phyloP scores from a whole-genome alignment of 2,797 vertebrate genomes.

The Pseudochromis fuscus region DNA sequence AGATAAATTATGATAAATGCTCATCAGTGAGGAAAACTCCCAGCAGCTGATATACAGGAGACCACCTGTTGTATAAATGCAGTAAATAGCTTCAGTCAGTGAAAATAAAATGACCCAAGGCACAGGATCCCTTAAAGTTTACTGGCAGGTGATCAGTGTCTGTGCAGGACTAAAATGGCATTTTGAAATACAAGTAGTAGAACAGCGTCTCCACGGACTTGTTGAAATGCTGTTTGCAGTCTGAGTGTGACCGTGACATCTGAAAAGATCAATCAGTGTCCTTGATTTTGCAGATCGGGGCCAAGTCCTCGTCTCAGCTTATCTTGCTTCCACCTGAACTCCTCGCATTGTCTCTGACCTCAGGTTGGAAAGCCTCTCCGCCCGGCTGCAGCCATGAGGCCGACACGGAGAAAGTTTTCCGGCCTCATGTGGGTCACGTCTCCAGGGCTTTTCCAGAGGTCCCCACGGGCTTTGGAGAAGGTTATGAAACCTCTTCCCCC shows the following conservation, averaged over 20 bases:
- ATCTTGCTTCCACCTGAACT: conserved; percentile 40
- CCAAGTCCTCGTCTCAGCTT: conserved; percentile 29
- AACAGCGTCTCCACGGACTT: conserved; percentile 15
- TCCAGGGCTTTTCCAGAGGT: background rate
- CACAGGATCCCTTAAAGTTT: conserved; percentile 29
- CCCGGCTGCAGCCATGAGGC: background rate
- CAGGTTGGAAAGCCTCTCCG: background rate
- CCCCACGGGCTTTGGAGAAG: conserved; percentile 25
- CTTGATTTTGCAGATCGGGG: conserved; percentile 16
- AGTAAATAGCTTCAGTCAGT: conserved; percentile 59
- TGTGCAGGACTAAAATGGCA: background rate
- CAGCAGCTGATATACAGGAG: conserved; percentile 49
- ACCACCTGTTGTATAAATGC: conserved; percentile 26
- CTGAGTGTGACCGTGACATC: conserved; percentile 26
- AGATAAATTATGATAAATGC: conserved; percentile 64
- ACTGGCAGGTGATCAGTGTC: background rate
- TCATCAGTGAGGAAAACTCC: conserved; percentile 23
- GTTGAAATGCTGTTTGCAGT: conserved; percentile 55
- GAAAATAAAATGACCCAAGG: background rate
- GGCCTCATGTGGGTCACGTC: background rate
- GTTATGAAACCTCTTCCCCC: conserved; percentile 16
- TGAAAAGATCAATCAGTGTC: conserved; percentile 28
- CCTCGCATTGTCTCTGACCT: conserved; percentile 23
- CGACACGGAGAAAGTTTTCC: background rate
- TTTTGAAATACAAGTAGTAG: conserved; percentile 29